phyloP scores from a whole-genome alignment of 2,113 vertebrate species.

The Willisornis vidua region DNA sequence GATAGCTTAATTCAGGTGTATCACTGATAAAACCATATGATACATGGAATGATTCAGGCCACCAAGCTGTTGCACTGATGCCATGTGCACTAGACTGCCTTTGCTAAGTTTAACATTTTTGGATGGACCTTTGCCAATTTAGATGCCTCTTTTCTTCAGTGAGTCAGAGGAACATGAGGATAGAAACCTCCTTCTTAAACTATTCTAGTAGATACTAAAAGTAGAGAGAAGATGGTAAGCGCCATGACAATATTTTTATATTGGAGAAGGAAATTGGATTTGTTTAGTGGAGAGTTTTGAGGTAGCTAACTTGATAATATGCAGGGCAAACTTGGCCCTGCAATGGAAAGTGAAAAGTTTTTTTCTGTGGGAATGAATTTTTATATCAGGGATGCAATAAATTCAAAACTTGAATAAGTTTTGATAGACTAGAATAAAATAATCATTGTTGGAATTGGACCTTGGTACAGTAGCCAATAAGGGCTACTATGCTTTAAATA shows the following conservation, averaged over 20 bases:
- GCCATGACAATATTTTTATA: not conserved
- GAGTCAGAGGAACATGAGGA: not conserved
- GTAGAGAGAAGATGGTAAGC: not conserved
- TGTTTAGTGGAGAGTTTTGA: not conserved
- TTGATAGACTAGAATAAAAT: not conserved
- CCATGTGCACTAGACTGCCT: accelerated
- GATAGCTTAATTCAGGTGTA: not conserved
- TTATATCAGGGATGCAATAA: not conserved
- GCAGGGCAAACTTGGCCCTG: not conserved
- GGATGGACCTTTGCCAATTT: not conserved
- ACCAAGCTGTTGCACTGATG: accelerated
- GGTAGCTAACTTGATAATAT: not conserved
- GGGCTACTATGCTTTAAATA: not conserved
- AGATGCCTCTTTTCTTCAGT: not conserved
- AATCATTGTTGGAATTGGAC: not conserved
- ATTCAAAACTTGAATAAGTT: not conserved
- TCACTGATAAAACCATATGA: not conserved
- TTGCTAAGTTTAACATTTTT: not conserved
- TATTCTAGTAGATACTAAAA: not conserved
- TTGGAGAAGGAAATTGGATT: not conserved
- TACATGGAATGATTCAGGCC: not conserved
- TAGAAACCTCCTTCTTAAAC: not conserved
- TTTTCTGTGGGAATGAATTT: not conserved
- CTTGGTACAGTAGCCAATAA: not conserved
- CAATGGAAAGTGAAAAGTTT: not conserved